Conservation (phyloP, 1,140 invertebrate genomes). For the Maconellicoccus hirsutus region DNA sequence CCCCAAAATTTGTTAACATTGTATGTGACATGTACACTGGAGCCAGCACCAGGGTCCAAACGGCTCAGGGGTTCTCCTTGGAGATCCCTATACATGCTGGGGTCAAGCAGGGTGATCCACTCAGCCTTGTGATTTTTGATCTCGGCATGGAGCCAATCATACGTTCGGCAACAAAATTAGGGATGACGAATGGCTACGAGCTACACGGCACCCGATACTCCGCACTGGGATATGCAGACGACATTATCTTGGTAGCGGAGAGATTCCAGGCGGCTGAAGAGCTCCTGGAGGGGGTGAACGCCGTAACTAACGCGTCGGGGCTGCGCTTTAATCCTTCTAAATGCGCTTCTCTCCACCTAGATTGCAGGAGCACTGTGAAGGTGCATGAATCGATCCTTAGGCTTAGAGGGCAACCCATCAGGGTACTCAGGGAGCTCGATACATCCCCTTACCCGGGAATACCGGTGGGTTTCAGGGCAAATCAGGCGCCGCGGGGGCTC, state of each 20-base stretch:
- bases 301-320: background rate
- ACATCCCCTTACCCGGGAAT: background rate
- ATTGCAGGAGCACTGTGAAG: background rate
- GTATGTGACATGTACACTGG: background rate
- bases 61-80: background rate
- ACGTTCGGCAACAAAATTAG: background rate
- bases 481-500: background rate
- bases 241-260: background rate
- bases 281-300: background rate
- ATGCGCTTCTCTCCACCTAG: background rate
- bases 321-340: background rate
- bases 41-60: background rate
- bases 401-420: background rate
- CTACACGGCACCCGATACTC: background rate
- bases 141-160: background rate
- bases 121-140: background rate
- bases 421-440: background rate
- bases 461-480: background rate
- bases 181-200: background rate
- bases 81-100: background rate
- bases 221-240: background rate
- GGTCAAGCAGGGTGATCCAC: background rate
- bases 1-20: background rate
- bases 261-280: background rate
- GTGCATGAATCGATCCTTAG: background rate